Base-by-base conservation (phyloP, 2,797 vertebrate species). In the Myotis myotis region DNA sequence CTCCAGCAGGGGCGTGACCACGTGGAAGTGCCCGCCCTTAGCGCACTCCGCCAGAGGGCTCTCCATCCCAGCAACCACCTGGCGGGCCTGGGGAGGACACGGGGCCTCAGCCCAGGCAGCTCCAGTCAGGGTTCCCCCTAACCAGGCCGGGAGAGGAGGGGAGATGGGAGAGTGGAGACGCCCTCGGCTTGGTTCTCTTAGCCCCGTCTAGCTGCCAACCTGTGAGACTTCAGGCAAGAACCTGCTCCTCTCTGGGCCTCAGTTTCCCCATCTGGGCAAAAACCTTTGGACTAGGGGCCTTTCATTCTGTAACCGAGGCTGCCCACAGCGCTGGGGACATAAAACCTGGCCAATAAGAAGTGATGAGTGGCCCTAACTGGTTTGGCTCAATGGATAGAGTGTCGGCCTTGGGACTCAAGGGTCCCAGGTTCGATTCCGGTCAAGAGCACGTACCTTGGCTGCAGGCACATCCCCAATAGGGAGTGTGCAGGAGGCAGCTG, bases 1-100 rank as follows among this genome's bases (percentile, higher is more conserved):
- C 97, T 99, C 98, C 96, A 99, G 98, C 68, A 99, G 51, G 0
- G 99, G 99, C 0, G 99, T 99, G 94, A 98, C 71, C 0, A 97
- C 71, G 11, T 99, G 99, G 89, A 99, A 99, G 41, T 60, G 94
- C 79, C 96, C 84, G 1, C 41, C 8, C 0, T 0, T 0, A 0
- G 23, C n/a, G 0, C 6, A 0, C 2, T 19, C 8, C 0, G 0
- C 4, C 3, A 2, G 2, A 8, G 57, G 15, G 1, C 16, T 25
- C 47, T 97, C 96, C 98, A 98, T 98, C 0, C 17, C 44, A 0
- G 64, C 23, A 0, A 1, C 12, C 33, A 22, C 36, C 6, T 0
- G 1, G 17, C 8, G 1, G 25, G 25, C 72, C 95, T 95, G 78
- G 49, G 70, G 30, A 49, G 51, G 30, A n/a, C 71, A 60, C 0